Evolutionary conservation across 2,888 invertebrate species (phyloP).

Genomic region (Malacosoma neustria): DNA sequence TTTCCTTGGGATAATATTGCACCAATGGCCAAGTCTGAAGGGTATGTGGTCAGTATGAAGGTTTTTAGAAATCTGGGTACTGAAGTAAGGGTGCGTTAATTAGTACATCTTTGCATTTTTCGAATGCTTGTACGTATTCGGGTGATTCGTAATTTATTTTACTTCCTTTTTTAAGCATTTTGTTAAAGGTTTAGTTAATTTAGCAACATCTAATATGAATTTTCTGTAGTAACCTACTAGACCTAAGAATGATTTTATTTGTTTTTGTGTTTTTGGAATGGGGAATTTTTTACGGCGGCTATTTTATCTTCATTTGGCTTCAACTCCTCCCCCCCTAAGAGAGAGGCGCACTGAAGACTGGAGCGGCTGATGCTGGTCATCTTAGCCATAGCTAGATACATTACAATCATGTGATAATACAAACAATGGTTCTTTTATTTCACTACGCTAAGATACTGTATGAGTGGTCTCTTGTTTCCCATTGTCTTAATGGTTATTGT

Average conservation of each 20-base stretch:
- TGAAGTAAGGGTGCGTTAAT: constrained; percentile 27
- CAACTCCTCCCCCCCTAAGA: constrained; percentile 3
- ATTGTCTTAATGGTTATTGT: no score
- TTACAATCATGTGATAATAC: no score
- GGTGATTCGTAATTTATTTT: constrained; percentile 7
- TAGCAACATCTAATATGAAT: constrained; percentile 19
- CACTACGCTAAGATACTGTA: no score
- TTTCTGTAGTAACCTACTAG: constrained; percentile 18
- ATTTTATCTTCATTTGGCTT: constrained; percentile 23
- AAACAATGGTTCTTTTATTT: no score
- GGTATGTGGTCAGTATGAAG: constrained; percentile 21
- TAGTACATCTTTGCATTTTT: constrained; percentile 23
- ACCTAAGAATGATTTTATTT: constrained; percentile 20
- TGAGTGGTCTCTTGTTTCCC: no score
- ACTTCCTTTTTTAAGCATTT: constrained; percentile 16
- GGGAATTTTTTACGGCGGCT: constrained; percentile 16
- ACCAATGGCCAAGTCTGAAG: constrained; percentile 20
- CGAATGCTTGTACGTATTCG: constrained; percentile 16
- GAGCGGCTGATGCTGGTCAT: no score
- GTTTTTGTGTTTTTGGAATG: constrained; percentile 15
- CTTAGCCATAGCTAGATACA: no score
- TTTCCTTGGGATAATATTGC: constrained; percentile 22
- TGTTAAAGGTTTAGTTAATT: constrained; percentile 19
- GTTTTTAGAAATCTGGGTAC: constrained; percentile 21
- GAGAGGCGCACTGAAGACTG: no score